Percentiles rank a stretch among this genome's conserved stretches.
Evolutionary conservation across 2,797 vertebrate genomes (phyloP).

Genomic region (Sitta carolinensis): DNA sequence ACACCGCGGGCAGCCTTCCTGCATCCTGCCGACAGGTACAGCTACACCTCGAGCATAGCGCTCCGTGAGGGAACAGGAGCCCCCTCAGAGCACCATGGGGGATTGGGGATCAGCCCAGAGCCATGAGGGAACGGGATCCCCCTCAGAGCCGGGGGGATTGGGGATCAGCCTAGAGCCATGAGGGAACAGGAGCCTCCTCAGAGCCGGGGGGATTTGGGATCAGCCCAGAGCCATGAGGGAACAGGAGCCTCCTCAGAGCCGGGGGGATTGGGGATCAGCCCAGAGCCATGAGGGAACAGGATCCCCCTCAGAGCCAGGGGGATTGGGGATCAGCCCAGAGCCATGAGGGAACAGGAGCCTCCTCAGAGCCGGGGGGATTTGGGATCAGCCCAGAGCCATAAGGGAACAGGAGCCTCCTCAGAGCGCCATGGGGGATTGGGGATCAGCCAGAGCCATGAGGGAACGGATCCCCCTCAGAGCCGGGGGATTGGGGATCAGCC

Average conservation of each 20-base stretch:
- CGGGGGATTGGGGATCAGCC: not conserved
- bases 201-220: no score
- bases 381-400: no score
- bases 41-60: accelerated
- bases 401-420: not conserved
- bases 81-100: no score
- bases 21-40: accelerated
- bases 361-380: no score
- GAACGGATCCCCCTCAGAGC: not conserved
- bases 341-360: not conserved
- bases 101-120: no score
- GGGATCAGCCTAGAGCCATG: no score
- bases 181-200: no score
- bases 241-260: no score
- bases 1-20: no score
- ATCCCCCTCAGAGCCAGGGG: not conserved
- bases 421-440: no score
- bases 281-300: not conserved
- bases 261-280: accelerated
- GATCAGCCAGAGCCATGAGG: not conserved
- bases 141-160: not conserved
- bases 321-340: accelerated
- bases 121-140: not conserved
- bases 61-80: no score
- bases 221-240: not conserved